Evolutionary conservation across 2,888 invertebrate genomes (phyloP).

Genomic region (Tanypteryx hageni): DNA sequence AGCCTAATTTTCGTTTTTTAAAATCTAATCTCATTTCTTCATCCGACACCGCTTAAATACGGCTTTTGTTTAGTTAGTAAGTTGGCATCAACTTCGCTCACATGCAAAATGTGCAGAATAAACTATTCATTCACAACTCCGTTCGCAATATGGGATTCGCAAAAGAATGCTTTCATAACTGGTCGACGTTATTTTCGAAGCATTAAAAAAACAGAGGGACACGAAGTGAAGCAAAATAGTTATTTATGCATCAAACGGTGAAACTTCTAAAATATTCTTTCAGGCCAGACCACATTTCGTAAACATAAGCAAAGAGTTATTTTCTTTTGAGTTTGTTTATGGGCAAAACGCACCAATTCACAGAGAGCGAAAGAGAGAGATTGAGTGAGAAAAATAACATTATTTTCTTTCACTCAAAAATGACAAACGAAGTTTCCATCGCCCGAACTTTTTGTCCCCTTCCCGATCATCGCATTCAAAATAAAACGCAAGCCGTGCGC

Average conservation of each 20-base stretch:
- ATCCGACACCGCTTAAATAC: too few species aligned
- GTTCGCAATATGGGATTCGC: not conserved
- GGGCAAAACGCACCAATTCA: constrained; percentile 57
- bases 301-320: constrained; percentile 44
- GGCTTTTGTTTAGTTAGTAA: too few species aligned
- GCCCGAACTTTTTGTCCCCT: constrained; percentile 46
- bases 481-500: not conserved
- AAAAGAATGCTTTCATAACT: constrained; percentile 49
- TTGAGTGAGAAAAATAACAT: constrained; percentile 51
- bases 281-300: constrained; percentile 45
- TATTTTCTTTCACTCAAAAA: constrained; percentile 41
- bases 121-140: constrained; percentile 5
- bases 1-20: too few species aligned
- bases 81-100: not conserved
- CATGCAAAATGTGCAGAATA: not conserved
- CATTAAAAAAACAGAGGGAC: constrained; percentile 47
- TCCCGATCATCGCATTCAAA: constrained; percentile 14
- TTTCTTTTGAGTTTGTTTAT: constrained; percentile 57
- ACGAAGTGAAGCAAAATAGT: constrained; percentile 57
- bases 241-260: constrained; percentile 63
- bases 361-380: not conserved
- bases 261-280: constrained; percentile 54
- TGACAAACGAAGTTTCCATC: constrained; percentile 51
- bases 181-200: constrained; percentile 46
- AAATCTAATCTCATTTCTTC: too few species aligned